A percentile compares a stretch with the other conserved stretches of the same genome.
Evolutionary conservation across 2,888 invertebrate species (phyloP).

Genomic region (Lasioglossum oenotherae): DNA sequence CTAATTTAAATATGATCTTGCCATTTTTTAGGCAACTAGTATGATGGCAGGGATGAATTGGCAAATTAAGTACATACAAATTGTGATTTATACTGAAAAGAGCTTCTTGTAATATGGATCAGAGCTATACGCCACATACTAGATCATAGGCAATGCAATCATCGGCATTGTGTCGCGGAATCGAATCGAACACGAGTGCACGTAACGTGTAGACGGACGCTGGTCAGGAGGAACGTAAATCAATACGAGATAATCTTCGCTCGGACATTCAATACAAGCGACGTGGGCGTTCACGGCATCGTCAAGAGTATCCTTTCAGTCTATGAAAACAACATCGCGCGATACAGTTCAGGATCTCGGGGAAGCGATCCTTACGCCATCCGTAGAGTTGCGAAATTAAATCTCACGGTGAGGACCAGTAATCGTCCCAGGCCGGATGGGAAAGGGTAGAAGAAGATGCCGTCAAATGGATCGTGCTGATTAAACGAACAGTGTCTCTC

Average conservation of each 20-base stretch:
- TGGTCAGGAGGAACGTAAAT: conserved; percentile 61
- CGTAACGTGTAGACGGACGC: background rate
- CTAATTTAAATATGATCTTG: too few species aligned
- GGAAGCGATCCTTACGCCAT: conserved; percentile 27
- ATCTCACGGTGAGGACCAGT: conserved; percentile 53
- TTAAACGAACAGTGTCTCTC: conserved; percentile 63
- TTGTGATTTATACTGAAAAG: background rate
- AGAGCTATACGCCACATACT: background rate
- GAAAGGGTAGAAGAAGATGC: conserved; percentile 47
- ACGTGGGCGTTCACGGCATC: conserved; percentile 55
- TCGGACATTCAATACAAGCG: conserved; percentile 60
- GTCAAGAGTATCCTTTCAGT: conserved; percentile 17
- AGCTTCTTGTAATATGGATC: background rate
- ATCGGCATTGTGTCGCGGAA: background rate
- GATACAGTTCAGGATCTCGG: conserved; percentile 19
- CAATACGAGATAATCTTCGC: conserved; percentile 63
- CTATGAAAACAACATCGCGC: conserved; percentile 21
- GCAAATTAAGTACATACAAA: too few species aligned
- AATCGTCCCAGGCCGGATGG: conserved; percentile 40
- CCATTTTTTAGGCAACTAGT: too few species aligned
- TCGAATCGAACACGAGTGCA: background rate
- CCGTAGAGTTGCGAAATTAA: conserved; percentile 61
- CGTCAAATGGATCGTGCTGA: conserved; percentile 59
- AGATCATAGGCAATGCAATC: background rate
- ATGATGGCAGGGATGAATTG: background rate